Percentiles rank a stretch among this genome's conserved stretches.
Conservation (phyloP, 2,113 vertebrate genomes). For the cattle (Bos taurus) region ARS-UCD2.0 NC_037335.1:49148501-49149000, state of each 20-base stretch:
- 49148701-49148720: constrained; percentile 51
- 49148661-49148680: constrained; percentile 51
- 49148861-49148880: constrained; percentile 76
- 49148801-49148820: constrained; percentile 67
- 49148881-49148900: constrained; percentile 71
- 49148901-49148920: constrained; percentile 75
- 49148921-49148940: constrained; percentile 72
- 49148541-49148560: neutral
- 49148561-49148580: neutral
- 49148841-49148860: constrained; percentile 65
- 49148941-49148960: constrained; percentile 72
- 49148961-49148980: constrained; percentile 71
- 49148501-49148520: constrained; percentile 13
- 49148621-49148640: neutral
- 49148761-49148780: neutral
- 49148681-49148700: constrained; percentile 77
- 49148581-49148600: neutral
- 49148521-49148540: neutral
- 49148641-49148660: neutral
- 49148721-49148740: constrained; percentile 68
- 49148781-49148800: constrained; percentile 37
- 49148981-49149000: constrained; percentile 80
- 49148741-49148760: neutral
- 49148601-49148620: constrained; percentile 5
- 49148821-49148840: constrained; percentile 67